These are phyloP conservation scores for Parochlus steinenii DNA, from an alignment of 2,888 invertebrate genomes.

Conservation along the genomic window DNA sequence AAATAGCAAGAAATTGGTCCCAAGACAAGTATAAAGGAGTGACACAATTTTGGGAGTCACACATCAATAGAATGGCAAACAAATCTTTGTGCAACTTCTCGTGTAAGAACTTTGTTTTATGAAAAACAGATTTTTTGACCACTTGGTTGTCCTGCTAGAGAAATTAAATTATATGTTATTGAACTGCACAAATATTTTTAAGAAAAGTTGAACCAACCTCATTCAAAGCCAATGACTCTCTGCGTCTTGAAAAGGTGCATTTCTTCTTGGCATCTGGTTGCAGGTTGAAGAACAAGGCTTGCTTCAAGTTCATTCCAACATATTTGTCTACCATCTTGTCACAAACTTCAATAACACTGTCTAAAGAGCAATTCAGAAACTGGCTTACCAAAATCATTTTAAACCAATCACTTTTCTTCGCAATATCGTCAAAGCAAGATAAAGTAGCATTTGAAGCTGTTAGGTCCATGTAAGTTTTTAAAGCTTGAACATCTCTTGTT, in stretches of 20 bases:
- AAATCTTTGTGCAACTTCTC: constrained; percentile 20
- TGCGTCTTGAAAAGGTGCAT: background rate
- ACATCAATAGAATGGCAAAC: constrained; percentile 25
- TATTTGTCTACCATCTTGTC: background rate
- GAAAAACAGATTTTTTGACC: background rate
- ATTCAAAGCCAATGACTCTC: background rate
- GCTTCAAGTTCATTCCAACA: background rate
- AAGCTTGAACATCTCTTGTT: constrained; percentile 1
- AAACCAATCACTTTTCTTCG: constrained; percentile 48
- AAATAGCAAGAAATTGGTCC: constrained; percentile 20
- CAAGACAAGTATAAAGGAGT: constrained; percentile 17
- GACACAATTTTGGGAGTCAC: constrained; percentile 17
- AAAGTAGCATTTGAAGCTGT: background rate
- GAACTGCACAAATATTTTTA: too few relatives aligned
- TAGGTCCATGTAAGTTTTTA: background rate
- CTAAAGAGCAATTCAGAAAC: constrained; percentile 48
- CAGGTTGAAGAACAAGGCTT: constrained; percentile 3
- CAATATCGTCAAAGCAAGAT: constrained; percentile 39
- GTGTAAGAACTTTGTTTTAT: constrained; percentile 5
- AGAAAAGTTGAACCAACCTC: constrained; percentile 2
- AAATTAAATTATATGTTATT: too few relatives aligned
- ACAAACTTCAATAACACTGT: constrained; percentile 15
- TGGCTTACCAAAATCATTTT: constrained; percentile 50
- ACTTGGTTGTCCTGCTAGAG: background rate
- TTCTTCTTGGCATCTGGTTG: background rate